Conservation (phyloP, 2,797 vertebrate species). For the Buphagus erythrorhynchus region DNA sequence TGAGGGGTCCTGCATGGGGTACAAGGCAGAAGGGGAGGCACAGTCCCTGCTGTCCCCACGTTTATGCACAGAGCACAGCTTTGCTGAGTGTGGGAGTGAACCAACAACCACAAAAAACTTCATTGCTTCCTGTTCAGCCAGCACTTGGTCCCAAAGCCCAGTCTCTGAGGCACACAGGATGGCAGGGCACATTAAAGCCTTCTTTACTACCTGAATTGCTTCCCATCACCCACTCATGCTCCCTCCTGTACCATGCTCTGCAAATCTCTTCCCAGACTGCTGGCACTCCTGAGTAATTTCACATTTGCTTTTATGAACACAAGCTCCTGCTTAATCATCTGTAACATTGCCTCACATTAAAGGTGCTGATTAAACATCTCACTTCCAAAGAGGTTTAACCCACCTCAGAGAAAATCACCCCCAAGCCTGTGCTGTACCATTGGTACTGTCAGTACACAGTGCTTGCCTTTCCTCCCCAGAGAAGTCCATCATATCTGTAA, state of each 20-base stretch:
- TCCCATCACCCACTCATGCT: neutral
- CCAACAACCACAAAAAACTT: neutral
- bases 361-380: constrained; percentile 28
- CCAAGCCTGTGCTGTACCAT: neutral
- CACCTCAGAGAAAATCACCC: neutral
- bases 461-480: neutral
- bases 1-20: neutral
- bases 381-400: neutral
- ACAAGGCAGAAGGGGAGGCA: neutral
- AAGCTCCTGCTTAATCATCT: neutral
- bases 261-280: neutral
- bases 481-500: neutral
- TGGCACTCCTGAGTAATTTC: neutral
- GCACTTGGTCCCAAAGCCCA: neutral
- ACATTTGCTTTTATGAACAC: constrained; percentile 1
- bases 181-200: neutral
- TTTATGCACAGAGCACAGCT: neutral
- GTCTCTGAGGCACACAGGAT: neutral
- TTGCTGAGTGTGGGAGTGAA: neutral
- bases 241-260: neutral
- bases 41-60: neutral
- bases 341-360: neutral
- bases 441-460: neutral
- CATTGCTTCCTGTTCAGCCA: neutral
- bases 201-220: neutral